Conservation (phyloP, 2,113 vertebrate species). For the Cettia cetti region DNA sequence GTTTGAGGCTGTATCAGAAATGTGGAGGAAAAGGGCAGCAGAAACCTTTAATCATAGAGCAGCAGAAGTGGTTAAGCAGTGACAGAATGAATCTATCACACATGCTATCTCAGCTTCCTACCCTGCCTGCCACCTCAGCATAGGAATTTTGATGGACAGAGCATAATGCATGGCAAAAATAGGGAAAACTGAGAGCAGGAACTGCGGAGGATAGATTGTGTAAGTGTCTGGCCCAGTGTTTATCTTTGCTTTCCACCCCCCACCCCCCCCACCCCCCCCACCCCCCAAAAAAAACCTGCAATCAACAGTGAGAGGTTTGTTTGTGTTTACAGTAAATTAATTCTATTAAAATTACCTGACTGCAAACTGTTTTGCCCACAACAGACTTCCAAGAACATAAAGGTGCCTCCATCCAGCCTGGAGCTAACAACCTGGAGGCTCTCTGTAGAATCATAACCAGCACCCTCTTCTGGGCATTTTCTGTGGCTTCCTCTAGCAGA, state of each 20-base stretch:
- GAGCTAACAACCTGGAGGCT: background rate
- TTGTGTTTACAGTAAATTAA: background rate
- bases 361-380: background rate
- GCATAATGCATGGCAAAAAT: background rate
- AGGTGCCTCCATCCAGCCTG: background rate
- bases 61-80: background rate
- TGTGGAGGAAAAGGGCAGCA: background rate
- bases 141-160: background rate
- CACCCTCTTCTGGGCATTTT: background rate
- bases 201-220: background rate
- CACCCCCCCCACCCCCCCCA: no score
- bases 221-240: background rate
- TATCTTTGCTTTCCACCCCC: no score
- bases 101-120: background rate
- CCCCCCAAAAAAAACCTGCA: background rate
- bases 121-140: background rate
- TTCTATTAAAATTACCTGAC: background rate
- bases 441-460: background rate
- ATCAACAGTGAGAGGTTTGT: background rate
- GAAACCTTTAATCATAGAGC: background rate
- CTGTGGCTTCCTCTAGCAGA: background rate
- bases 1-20: accelerated
- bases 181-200: background rate
- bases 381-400: background rate
- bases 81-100: background rate